Evolutionary conservation across 1,140 invertebrate species (phyloP), one percentile per base, ranked within the genome.

Genomic region (Bombus vancouverensis): DNA sequence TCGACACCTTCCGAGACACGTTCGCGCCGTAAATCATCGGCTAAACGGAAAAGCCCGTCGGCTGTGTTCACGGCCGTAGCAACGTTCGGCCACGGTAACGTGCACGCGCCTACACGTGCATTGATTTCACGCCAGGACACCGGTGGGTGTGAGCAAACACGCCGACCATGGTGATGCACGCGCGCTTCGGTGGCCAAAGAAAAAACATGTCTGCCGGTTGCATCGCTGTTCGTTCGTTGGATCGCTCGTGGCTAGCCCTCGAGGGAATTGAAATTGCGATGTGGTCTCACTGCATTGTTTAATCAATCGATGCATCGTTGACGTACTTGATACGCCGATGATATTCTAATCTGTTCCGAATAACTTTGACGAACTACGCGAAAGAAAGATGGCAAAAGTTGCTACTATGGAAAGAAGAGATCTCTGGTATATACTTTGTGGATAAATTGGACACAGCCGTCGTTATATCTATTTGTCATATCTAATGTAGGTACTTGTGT

Each of bases 1-100:
- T 94, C 93, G 92, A 94, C 93, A 94, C 93, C 93, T 94, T 88
- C 83, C 92, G 89, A 91, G 93, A 93, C 92, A 93, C 92, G 93
- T 93, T 93, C 89, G 73, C 88, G 90, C 90, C 91, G 91, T 94
- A 93, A 93, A 93, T 94, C 93, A 94, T 91, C 74, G 87, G 87
- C 89, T 91, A 92, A 93, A 93, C 91, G 92, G 90, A 92, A 93
- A 94, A 93, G 83, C 89, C 90, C 87, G 83, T 91, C 83, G 85
- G 89, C 89, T 90, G 88, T 90, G 85, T 90, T 90, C 87, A 88
- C 89, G 86, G 86, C 37, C 79, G 71, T 73, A 83, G 77, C 65
- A 81, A 89, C 86, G 88, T 71, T 53, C 72, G 85, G 42, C 34
- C 44, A 25, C 59, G 47, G 44, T n/a, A 34, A 37, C 44, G 81